Percentiles rank a stretch among this genome's conserved stretches.
phyloP scores from a whole-genome alignment of 2,113 vertebrate genomes.

The Larimichthys polyactis region DNA sequence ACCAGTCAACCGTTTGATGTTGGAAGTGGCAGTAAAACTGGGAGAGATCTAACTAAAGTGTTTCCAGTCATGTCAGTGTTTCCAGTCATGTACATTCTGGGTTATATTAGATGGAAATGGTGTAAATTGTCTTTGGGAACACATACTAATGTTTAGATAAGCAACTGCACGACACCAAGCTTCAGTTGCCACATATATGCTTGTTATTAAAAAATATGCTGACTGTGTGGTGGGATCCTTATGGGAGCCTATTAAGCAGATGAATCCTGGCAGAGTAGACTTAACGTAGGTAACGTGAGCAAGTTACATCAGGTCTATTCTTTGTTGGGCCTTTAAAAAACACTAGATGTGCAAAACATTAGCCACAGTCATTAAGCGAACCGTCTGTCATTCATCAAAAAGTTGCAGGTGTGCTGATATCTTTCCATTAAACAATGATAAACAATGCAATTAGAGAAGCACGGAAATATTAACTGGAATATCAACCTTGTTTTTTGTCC shows the following conservation, averaged over 20 bases:
- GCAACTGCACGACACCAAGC: neutral
- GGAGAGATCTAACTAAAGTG: neutral
- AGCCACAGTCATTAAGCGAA: neutral
- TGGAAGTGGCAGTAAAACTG: neutral
- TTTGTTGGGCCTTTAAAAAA: constrained; percentile 14
- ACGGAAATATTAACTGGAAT: neutral
- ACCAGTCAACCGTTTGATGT: constrained; percentile 17
- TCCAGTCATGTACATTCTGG: neutral
- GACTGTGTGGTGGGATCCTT: constrained; percentile 36
- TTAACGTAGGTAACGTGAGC: constrained; percentile 33
- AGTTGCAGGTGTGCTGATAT: neutral
- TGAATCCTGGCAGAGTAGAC: constrained; percentile 31
- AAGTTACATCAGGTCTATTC: neutral
- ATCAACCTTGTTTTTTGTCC: constrained; percentile 23
- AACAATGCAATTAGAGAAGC: neutral
- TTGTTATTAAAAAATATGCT: constrained; percentile 48
- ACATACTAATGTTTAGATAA: neutral
- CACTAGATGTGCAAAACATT: constrained; percentile 9
- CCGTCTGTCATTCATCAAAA: neutral
- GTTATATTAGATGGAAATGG: neutral
- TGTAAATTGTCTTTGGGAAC: neutral
- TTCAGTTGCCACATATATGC: constrained; percentile 15
- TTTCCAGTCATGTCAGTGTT: neutral
- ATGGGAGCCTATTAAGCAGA: constrained; percentile 63
- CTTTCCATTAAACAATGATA: neutral